Percentiles rank a stretch among this genome's conserved stretches.
Evolutionary conservation across 1,140 invertebrate genomes (phyloP).

Genomic region (Drosophila neocordata): DNA sequence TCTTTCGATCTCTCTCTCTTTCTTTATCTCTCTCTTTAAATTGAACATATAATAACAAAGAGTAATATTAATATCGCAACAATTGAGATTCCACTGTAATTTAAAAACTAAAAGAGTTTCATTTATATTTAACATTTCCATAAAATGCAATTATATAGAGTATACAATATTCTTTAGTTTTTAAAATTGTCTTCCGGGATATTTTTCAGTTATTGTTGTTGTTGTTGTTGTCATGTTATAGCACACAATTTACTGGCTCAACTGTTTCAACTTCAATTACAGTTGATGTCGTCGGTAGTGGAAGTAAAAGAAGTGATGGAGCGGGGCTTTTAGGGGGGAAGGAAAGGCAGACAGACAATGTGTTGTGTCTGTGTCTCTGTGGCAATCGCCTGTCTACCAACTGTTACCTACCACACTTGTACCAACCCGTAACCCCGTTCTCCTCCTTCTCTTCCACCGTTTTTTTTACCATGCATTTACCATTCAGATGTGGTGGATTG

Average conservation of each 20-base stretch:
- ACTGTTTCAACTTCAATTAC: conserved; percentile 61
- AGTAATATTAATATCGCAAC: too few species aligned
- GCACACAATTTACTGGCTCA: conserved; percentile 57
- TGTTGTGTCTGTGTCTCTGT: conserved; percentile 12
- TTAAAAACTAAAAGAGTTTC: too few species aligned
- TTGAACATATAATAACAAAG: too few species aligned
- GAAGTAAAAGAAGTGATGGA: neutral
- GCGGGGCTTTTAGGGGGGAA: neutral
- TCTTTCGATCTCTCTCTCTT: too few species aligned
- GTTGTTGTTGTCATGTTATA: conserved; percentile 41
- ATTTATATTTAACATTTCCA: too few species aligned
- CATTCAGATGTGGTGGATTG: too few species aligned
- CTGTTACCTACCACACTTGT: neutral
- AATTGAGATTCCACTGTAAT: too few species aligned
- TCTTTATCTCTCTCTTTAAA: too few species aligned
- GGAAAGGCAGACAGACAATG: neutral
- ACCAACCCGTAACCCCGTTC: too few species aligned
- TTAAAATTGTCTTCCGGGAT: conserved; percentile 24
- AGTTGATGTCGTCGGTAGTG: conserved; percentile 35
- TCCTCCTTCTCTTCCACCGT: too few species aligned
- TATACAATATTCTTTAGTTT: neutral
- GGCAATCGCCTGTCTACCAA: conserved; percentile 18
- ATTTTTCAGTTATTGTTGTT: conserved; percentile 19
- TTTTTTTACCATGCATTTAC: too few species aligned
- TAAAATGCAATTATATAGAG: too few species aligned